phyloP scores from a whole-genome alignment of 2,888 invertebrate species.

The Conchocele bisecta region DNA sequence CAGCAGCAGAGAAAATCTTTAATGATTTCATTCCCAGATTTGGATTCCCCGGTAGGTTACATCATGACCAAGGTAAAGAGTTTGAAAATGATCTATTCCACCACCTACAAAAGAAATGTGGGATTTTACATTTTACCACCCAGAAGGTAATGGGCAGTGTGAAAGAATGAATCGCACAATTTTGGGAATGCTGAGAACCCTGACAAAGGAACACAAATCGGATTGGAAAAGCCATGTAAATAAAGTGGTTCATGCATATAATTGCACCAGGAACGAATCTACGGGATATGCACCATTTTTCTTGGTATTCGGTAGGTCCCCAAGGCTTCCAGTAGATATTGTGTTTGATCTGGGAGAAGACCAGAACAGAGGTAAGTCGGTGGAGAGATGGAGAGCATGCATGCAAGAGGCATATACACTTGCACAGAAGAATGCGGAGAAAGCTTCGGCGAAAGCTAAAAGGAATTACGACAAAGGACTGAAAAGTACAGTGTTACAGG shows the following conservation, averaged over 20 bases:
- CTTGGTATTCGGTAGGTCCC: slow-evolving; percentile 39
- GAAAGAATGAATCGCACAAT: slow-evolving; percentile 53
- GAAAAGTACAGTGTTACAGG: slow-evolving; percentile 10
- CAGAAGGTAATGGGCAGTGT: slow-evolving; percentile 43
- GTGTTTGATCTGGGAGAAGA: slow-evolving; percentile 28
- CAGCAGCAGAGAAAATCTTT: slow-evolving; percentile 49
- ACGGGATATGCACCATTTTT: slow-evolving; percentile 49
- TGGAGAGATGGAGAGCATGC: slow-evolving; percentile 24
- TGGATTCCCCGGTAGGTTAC: slow-evolving; percentile 47
- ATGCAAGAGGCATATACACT: slow-evolving; percentile 31
- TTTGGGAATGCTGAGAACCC: slow-evolving; percentile 48
- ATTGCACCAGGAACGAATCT: slow-evolving; percentile 48
- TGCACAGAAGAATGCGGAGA: slow-evolving; percentile 17
- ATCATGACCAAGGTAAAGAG: too few species aligned
- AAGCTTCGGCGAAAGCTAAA: slow-evolving; percentile 23
- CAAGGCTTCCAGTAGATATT: slow-evolving; percentile 38
- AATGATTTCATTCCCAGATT: slow-evolving; percentile 46
- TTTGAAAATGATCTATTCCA: slow-evolving; percentile 54
- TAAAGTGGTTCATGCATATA: slow-evolving; percentile 53
- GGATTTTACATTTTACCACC: slow-evolving; percentile 32
- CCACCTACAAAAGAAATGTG: slow-evolving; percentile 35
- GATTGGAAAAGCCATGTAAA: slow-evolving; percentile 53
- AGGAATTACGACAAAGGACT: slow-evolving; percentile 22
- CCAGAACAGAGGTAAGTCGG: slow-evolving; percentile 19
- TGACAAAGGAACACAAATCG: slow-evolving; percentile 23